Percentiles rank a stretch among this genome's conserved stretches.
Evolutionary conservation across 2,888 invertebrate species (phyloP).

Genomic region (Apodemia hepburni): DNA sequence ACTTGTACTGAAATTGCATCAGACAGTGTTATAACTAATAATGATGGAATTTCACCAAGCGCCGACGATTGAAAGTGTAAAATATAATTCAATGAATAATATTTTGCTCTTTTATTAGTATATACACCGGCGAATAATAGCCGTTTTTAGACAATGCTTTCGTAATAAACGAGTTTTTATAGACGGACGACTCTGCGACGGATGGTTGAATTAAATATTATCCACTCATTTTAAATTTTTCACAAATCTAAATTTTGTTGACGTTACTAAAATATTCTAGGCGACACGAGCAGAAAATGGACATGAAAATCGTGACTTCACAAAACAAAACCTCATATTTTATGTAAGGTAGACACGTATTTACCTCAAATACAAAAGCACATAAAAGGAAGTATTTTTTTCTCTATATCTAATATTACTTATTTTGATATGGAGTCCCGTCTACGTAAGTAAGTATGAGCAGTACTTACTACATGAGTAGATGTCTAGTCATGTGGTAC

Average conservation of each 20-base stretch:
- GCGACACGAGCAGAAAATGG: background rate
- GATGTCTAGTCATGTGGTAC: too few relatives aligned
- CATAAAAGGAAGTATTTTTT: too few relatives aligned
- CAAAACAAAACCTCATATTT: background rate
- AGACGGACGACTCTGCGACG: background rate
- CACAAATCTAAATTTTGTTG: background rate
- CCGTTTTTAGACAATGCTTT: background rate
- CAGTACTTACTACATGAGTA: too few relatives aligned
- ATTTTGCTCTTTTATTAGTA: background rate
- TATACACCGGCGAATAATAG: background rate
- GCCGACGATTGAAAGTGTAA: too few relatives aligned
- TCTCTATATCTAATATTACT: too few relatives aligned
- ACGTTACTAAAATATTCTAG: background rate
- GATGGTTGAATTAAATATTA: background rate
- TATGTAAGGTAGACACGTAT: too few relatives aligned
- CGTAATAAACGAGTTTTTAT: background rate
- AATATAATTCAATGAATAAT: background rate
- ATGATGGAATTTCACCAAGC: too few relatives aligned
- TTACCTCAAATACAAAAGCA: too few relatives aligned
- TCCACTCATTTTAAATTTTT: background rate
- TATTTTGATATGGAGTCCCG: too few relatives aligned
- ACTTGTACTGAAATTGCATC: too few relatives aligned
- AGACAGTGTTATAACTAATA: too few relatives aligned
- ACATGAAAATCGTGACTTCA: constrained; percentile 4
- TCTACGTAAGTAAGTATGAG: too few relatives aligned